These are phyloP conservation scores for Isaurus tuberculatus DNA, from an alignment of 92 coral and sea anemone species.

Conservation along the genomic window DNA sequence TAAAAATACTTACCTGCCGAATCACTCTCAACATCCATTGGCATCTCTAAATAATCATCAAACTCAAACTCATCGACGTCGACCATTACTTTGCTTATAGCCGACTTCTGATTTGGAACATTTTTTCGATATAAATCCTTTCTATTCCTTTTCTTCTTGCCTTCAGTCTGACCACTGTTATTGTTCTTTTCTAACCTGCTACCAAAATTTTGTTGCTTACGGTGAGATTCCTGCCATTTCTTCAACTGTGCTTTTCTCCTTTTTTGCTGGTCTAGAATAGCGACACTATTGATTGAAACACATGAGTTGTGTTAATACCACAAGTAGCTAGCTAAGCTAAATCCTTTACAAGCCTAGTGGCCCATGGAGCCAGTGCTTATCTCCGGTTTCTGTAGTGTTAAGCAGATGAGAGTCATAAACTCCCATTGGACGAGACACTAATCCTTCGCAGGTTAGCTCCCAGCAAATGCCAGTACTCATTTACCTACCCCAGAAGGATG, in stretches of 20 bases:
- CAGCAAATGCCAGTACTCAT: too few relatives aligned
- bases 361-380: too few relatives aligned
- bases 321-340: too few relatives aligned
- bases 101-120: slow-evolving; percentile 39
- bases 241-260: slow-evolving; percentile 72
- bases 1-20: slow-evolving; percentile 69
- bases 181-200: slow-evolving; percentile 6
- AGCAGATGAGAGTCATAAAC: too few relatives aligned
- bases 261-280: slow-evolving; percentile 60
- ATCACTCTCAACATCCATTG: slow-evolving; percentile 98
- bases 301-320: too few relatives aligned
- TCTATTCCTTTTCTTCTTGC: slow-evolving; percentile 36
- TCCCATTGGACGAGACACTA: too few relatives aligned
- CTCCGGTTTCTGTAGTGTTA: too few relatives aligned
- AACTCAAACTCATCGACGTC: slow-evolving; percentile 54
- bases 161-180: slow-evolving; percentile 41
- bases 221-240: slow-evolving; percentile 74
- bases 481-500: too few relatives aligned
- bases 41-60: slow-evolving; percentile 92
- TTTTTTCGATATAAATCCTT: slow-evolving; percentile 39
- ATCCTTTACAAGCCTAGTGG: too few relatives aligned
- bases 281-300: not conserved
- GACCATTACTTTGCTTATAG: slow-evolving; percentile 23
- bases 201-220: slow-evolving; percentile 22
- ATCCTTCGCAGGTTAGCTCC: too few relatives aligned